Evolutionary conservation across 2,113 vertebrate species (phyloP).

Genomic region (Fukomys damarensis): DNA sequence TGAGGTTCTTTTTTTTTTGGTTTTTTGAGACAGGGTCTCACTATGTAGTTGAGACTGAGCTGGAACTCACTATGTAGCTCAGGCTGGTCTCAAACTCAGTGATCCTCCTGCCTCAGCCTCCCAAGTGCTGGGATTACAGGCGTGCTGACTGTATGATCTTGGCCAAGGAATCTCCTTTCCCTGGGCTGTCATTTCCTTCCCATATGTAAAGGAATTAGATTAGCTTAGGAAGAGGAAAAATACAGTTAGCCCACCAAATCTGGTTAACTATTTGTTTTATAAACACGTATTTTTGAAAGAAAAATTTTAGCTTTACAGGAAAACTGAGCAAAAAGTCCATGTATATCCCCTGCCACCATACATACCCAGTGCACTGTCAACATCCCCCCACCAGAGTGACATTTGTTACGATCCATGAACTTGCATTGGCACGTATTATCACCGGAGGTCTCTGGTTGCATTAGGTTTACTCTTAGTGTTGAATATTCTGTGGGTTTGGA

Average conservation of each 20-base stretch:
- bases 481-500: not conserved
- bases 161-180: not conserved
- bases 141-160: not conserved
- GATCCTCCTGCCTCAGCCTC: too few relatives aligned
- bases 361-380: not conserved
- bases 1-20: not conserved
- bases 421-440: not conserved
- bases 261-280: not conserved
- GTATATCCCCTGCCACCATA: not conserved
- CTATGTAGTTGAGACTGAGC: too few relatives aligned
- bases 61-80: too few relatives aligned
- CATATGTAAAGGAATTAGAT: not conserved
- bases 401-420: not conserved
- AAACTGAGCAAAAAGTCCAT: not conserved
- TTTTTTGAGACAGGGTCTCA: too few relatives aligned
- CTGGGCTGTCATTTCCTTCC: not conserved
- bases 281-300: conserved; percentile 2
- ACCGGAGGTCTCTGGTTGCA: not conserved
- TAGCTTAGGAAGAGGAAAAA: not conserved
- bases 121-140: too few relatives aligned
- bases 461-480: not conserved
- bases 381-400: not conserved
- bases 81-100: too few relatives aligned
- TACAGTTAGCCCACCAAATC: not conserved
- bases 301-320: not conserved